Percentiles rank a stretch among this genome's conserved stretches.
Evolutionary conservation across 1,140 invertebrate species (phyloP).

Genomic region (Carposina sasakii): DNA sequence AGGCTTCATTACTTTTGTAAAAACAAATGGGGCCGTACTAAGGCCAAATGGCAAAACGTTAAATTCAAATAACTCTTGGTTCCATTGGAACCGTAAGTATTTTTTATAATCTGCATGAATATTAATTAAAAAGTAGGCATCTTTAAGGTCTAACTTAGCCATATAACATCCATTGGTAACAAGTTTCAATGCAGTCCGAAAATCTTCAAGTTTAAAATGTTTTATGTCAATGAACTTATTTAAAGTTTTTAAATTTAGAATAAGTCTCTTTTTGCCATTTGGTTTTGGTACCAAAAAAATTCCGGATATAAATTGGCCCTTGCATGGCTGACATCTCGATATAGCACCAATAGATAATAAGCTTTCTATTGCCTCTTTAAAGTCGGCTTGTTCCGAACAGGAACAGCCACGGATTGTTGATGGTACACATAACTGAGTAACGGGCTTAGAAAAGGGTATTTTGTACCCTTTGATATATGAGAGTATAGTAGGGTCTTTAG

Average conservation of each 20-base stretch:
- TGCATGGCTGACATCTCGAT: not conserved
- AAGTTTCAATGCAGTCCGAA: conserved; percentile 7
- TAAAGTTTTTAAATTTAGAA: conserved; percentile 5
- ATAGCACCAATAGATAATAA: conserved; percentile 3
- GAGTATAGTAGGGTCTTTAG: not conserved
- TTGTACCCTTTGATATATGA: not conserved
- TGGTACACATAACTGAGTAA: not conserved
- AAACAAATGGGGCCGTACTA: not conserved
- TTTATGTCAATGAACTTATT: conserved; percentile 5
- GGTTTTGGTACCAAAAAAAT: conserved; percentile 10
- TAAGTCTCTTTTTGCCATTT: conserved; percentile 6
- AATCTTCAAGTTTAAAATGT: conserved; percentile 11
- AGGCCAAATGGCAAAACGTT: conserved; percentile 12
- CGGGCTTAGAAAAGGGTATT: not conserved
- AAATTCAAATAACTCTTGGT: conserved; percentile 9
- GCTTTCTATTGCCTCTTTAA: not conserved
- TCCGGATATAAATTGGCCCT: conserved; percentile 5
- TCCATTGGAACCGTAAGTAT: not conserved
- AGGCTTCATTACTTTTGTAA: conserved; percentile 13
- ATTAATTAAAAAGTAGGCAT: conserved; percentile 9
- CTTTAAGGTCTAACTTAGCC: conserved; percentile 4
- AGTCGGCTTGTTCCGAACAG: not conserved
- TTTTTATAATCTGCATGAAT: conserved; percentile 1
- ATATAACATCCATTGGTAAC: not conserved
- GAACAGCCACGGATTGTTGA: not conserved